These are phyloP conservation scores for Saxidomus purpurata DNA, from an alignment of 1,140 invertebrate genomes.

Conservation along the genomic window DNA sequence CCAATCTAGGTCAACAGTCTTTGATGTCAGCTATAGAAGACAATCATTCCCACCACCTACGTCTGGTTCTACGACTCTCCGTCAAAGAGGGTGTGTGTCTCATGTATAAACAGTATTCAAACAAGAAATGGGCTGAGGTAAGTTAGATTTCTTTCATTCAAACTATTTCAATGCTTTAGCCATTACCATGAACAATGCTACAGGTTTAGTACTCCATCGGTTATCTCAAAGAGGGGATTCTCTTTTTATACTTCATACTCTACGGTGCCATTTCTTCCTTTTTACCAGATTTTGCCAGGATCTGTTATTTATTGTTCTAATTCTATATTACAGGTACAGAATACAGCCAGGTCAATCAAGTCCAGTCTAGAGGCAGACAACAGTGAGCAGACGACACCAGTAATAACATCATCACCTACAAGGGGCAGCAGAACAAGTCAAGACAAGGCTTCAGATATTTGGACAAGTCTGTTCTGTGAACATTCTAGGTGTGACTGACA, in stretches of 20 bases:
- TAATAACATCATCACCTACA: not conserved
- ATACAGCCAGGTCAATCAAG: constrained; percentile 23
- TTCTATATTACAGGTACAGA: constrained; percentile 35
- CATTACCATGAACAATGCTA: no score
- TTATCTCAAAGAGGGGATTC: no score
- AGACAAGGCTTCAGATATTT: not conserved
- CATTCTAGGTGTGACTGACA: not conserved
- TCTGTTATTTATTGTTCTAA: no score
- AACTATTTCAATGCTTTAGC: no score
- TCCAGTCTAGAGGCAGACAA: constrained; percentile 30
- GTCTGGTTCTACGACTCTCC: constrained; percentile 24
- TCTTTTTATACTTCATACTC: no score
- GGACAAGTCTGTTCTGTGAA: constrained; percentile 43
- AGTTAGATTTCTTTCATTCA: not conserved
- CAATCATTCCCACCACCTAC: constrained; percentile 26
- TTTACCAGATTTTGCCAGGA: no score
- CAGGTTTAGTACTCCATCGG: no score
- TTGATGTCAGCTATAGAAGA: constrained; percentile 28
- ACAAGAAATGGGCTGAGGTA: constrained; percentile 47
- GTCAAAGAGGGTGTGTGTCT: not conserved
- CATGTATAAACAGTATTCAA: constrained; percentile 16
- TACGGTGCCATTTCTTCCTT: no score
- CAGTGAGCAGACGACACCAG: not conserved
- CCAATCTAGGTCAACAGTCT: constrained; percentile 3
- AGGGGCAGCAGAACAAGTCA: not conserved